A percentile compares a stretch with the other conserved stretches of the same genome.
phyloP scores from a whole-genome alignment of 2,113 vertebrate genomes.

The Brachyhypopomus gauderio region DNA sequence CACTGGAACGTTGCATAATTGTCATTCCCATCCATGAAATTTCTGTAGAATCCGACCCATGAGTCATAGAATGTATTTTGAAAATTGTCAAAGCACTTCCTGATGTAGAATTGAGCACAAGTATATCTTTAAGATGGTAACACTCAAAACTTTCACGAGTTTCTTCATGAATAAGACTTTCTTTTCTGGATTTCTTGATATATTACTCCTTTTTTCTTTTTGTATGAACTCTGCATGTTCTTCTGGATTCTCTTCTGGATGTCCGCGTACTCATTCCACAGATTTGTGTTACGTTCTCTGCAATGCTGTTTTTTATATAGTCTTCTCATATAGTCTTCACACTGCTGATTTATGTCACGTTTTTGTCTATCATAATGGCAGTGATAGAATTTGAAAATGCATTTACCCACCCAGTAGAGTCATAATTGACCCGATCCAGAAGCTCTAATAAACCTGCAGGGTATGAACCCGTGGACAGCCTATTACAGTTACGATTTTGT shows the following conservation, averaged over 20 bases:
- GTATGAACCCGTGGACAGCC: too few relatives aligned
- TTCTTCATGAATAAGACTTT: not conserved
- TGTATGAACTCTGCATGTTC: too few relatives aligned
- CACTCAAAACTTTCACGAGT: not conserved
- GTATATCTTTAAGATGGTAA: conserved; percentile 17
- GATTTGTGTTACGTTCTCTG: too few relatives aligned
- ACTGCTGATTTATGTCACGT: not conserved
- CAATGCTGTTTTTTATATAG: too few relatives aligned
- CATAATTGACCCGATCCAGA: not conserved
- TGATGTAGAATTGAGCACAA: conserved; percentile 36
- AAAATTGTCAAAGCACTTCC: conserved; percentile 25
- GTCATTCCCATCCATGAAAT: not conserved
- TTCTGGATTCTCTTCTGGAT: too few relatives aligned
- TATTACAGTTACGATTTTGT: too few relatives aligned
- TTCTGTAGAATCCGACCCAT: conserved; percentile 36
- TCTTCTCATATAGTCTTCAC: not conserved
- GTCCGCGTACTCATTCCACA: too few relatives aligned
- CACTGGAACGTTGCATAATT: not conserved
- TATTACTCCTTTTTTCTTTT: too few relatives aligned
- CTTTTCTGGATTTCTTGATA: not conserved
- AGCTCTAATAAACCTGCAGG: too few relatives aligned
- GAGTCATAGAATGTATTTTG: not conserved
- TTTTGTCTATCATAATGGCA: not conserved
- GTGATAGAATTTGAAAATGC: not conserved
- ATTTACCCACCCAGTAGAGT: too few relatives aligned